A percentile compares a stretch with the other conserved stretches of the same genome.
These are phyloP conservation scores for Leptopilina myrica DNA, from an alignment of 2,888 invertebrate genomes.

Conservation along the genomic window DNA sequence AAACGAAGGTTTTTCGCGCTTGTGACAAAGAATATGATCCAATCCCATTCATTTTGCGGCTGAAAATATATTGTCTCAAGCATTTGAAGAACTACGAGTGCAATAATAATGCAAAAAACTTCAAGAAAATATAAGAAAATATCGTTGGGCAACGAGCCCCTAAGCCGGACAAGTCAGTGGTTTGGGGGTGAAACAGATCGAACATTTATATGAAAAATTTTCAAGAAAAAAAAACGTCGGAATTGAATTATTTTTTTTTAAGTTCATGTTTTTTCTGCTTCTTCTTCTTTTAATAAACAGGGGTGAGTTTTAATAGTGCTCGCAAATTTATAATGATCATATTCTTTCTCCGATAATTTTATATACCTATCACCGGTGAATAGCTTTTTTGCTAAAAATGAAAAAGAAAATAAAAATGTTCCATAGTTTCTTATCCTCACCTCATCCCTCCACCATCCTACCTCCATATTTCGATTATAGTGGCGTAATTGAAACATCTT, in stretches of 20 bases:
- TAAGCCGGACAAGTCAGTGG: conserved; percentile 66
- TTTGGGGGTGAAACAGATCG: conserved; percentile 66
- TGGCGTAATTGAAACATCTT: conserved; percentile 8
- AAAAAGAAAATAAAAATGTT: conserved; percentile 28
- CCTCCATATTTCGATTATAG: conserved; percentile 38
- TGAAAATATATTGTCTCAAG: conserved; percentile 65
- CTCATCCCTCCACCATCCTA: conserved; percentile 60
- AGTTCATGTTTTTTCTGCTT: conserved; percentile 39
- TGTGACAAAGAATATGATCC: conserved; percentile 77
- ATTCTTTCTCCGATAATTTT: conserved; percentile 74
- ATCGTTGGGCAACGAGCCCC: conserved; percentile 67
- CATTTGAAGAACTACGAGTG: conserved; percentile 67
- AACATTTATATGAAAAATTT: conserved; percentile 63
- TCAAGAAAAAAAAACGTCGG: conserved; percentile 66
- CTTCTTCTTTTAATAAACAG: conserved; percentile 42
- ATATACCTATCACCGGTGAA: conserved; percentile 46
- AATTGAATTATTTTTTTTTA: conserved; percentile 61
- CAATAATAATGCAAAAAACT: conserved; percentile 63
- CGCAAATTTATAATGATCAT: conserved; percentile 72
- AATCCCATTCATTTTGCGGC: conserved; percentile 72
- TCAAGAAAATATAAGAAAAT: conserved; percentile 65
- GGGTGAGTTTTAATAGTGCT: conserved; percentile 66
- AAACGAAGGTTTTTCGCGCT: conserved; percentile 74
- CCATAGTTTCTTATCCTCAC: conserved; percentile 42
- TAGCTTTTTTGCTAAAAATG: conserved; percentile 41